Base-by-base conservation (phyloP, 2,888 invertebrate genomes). In the Hypercompe scribonia region DNA sequence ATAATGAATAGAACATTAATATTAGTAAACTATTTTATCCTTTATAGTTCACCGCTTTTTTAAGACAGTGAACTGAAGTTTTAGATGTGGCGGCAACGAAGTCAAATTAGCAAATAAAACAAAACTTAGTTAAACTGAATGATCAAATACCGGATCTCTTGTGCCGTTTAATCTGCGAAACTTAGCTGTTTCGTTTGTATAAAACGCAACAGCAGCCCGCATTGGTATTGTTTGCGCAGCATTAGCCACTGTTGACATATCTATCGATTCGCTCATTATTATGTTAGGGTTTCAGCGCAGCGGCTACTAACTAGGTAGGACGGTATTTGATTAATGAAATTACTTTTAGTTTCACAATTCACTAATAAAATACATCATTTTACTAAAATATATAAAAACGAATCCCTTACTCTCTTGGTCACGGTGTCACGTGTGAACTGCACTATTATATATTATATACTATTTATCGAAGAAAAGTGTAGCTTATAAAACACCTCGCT, bases 261-360 rank as follows among this genome's bases (percentile, higher is more conserved):
- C 88, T 88, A 83, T 86, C 84, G 86, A 86, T 86, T 82, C 82
- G 76, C 79, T 89, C 87, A 87, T 88, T 86, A 85, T 80, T 85
- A 82, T 81, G 82, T 78, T 69, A 74, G 72, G 75, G 65, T 68
- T 70, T 76, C 77, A 73, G 76, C 81, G 81, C 70, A 39, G 74
- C 76, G 72, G 73, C 73, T 77, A 79, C 73, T 61, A 75, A 73
- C 73, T 84, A 66, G 36, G 15, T n/a, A n/a, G 66, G 34, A 68
- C 58, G 80, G 72, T 72, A 72, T 74, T 71, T 58, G 33, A 66
- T 28, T 34, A 68, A 31, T 39, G 58, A 10, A 31, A 31, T 42
- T 4, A 18, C 15, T 61, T 31, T 28, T 28, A 61, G 28, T 28
- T 15, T 28, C 58, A 28, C 58, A 21, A 50, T 50, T 50, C 11